Conservation (phyloP, 2,888 invertebrate species). For the Mythimna loreyi region DNA sequence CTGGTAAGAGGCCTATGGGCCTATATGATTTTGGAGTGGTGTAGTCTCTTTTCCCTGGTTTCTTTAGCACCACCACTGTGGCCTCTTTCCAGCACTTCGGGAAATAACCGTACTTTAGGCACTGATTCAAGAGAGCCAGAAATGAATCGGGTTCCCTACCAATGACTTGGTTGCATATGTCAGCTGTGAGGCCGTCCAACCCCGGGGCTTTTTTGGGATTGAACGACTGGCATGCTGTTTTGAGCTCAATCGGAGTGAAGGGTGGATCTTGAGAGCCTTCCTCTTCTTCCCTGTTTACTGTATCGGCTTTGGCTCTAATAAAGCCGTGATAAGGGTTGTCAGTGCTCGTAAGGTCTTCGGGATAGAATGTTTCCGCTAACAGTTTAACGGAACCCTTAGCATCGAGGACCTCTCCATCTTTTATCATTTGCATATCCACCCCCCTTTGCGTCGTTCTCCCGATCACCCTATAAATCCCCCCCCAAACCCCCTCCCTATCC, state of each 20-base stretch:
- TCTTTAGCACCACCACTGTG: background rate
- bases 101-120: background rate
- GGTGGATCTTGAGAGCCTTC: background rate
- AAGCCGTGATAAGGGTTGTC: background rate
- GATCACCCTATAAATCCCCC: background rate
- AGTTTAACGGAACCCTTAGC: background rate
- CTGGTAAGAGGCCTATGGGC: background rate
- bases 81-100: background rate
- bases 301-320: background rate
- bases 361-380: background rate
- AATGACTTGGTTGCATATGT: background rate
- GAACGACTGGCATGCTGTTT: background rate
- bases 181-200: background rate
- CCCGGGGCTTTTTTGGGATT: background rate
- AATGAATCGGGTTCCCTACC: background rate
- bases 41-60: background rate
- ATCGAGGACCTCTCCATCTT: background rate
- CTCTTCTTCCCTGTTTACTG: background rate
- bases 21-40: background rate
- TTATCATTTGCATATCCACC: background rate
- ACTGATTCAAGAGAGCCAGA: background rate
- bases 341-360: background rate
- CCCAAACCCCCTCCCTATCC: conserved; percentile 12
- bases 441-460: conserved; percentile 1
- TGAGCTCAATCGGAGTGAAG: background rate